Conservation (phyloP, 2,797 vertebrate genomes). For the Coluber constrictor region DNA sequence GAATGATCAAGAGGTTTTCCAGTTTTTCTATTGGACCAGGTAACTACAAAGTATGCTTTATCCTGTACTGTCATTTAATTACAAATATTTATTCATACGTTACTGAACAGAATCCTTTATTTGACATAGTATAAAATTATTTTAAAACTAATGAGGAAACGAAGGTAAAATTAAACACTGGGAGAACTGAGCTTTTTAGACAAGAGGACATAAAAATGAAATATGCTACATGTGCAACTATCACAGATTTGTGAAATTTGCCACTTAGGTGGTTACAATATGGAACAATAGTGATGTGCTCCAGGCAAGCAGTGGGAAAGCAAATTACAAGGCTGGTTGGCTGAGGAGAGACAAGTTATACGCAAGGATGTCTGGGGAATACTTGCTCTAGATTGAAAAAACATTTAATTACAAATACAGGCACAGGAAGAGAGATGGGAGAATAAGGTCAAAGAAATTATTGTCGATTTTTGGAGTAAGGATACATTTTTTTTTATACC, state of each 20-base stretch:
- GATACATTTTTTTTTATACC: not conserved
- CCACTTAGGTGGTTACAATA: not conserved
- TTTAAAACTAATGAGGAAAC: not conserved
- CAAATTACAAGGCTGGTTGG: not conserved
- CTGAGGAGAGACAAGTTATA: not conserved
- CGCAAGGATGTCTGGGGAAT: not conserved
- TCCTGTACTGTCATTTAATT: too few relatives aligned
- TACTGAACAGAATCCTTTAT: not conserved
- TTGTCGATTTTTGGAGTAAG: not conserved
- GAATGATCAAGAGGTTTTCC: not conserved
- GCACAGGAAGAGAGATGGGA: not conserved
- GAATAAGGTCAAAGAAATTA: not conserved
- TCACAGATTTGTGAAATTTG: not conserved
- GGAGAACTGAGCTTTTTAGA: not conserved
- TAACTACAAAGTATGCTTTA: not conserved
- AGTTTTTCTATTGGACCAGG: not conserved
- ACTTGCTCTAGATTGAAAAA: not conserved
- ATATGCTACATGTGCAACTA: not conserved
- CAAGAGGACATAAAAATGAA: not conserved
- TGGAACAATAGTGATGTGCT: not conserved
- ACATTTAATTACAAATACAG: not conserved
- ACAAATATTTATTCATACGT: not conserved
- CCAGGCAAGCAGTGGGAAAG: not conserved
- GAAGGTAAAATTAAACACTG: not conserved
- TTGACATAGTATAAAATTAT: not conserved